Conservation (phyloP, 2,797 vertebrate species). For the Xiphophorus birchmanni region DNA sequence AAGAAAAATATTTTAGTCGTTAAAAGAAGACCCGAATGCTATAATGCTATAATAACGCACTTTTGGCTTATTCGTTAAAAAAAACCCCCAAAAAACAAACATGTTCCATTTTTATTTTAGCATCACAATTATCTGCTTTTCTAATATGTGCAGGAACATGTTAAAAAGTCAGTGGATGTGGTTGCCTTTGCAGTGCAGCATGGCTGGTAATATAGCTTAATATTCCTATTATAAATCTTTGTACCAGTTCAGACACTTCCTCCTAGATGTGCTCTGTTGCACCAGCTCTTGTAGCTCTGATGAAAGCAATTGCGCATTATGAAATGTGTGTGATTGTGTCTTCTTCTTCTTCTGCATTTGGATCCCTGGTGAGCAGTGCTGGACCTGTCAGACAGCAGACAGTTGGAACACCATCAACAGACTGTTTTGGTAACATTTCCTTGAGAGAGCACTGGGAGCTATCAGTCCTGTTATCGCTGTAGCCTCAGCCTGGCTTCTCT, state of each 20-base stretch:
- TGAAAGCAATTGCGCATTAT: slow-evolving; percentile 10
- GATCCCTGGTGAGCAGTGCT: slow-evolving; percentile 15
- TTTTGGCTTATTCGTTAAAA: too few species aligned
- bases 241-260: background rate
- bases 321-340: slow-evolving; percentile 11
- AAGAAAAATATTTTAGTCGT: background rate
- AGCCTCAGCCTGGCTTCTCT: slow-evolving; percentile 50
- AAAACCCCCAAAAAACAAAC: too few species aligned
- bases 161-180: background rate
- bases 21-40: background rate
- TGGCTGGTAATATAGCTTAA: background rate
- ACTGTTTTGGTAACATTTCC: slow-evolving; percentile 49
- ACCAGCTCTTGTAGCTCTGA: background rate
- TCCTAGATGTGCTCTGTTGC: background rate
- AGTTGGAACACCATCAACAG: slow-evolving; percentile 51
- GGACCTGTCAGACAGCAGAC: slow-evolving; percentile 44
- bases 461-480: slow-evolving; percentile 45
- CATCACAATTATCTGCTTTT: background rate
- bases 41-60: too few species aligned
- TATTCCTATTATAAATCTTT: background rate
- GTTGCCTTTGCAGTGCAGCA: background rate
- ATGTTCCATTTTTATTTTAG: background rate
- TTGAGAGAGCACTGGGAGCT: slow-evolving; percentile 50
- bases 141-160: background rate
- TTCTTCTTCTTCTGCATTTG: slow-evolving; percentile 18